Percentiles rank a stretch among this genome's conserved stretches.
phyloP scores from a whole-genome alignment of 2,888 invertebrate genomes.

The Syritta pipiens region DNA sequence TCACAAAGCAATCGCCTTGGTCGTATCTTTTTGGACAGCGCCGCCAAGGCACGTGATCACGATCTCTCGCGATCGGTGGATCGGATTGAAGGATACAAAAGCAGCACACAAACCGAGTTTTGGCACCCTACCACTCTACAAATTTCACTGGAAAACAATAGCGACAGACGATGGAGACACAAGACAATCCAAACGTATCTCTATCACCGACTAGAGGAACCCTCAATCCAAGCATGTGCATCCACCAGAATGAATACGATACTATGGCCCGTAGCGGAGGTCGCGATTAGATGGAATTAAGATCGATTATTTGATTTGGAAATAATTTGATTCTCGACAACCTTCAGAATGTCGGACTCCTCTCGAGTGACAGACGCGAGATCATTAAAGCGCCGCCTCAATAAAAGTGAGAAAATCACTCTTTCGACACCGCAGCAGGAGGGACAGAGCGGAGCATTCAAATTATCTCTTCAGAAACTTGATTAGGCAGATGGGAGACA shows the following conservation, averaged over 20 bases:
- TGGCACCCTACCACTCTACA: constrained; percentile 63
- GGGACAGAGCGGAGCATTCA: constrained; percentile 17
- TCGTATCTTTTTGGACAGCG: constrained; percentile 60
- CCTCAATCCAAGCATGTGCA: constrained; percentile 50
- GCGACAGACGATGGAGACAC: constrained; percentile 29
- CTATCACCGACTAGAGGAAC: constrained; percentile 37
- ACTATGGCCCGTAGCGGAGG: constrained; percentile 33
- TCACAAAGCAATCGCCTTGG: constrained; percentile 62
- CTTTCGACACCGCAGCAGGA: constrained; percentile 54
- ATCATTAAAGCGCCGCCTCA: constrained; percentile 21
- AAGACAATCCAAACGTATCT: constrained; percentile 13
- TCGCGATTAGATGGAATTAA: constrained; percentile 72
- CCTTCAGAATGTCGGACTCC: constrained; percentile 51
- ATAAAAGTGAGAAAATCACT: constrained; percentile 56
- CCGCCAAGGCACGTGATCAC: constrained; percentile 64
- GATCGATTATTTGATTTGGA: constrained; percentile 79
- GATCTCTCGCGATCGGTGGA: constrained; percentile 34
- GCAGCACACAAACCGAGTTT: constrained; percentile 41
- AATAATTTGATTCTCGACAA: constrained; percentile 69
- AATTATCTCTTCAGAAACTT: constrained; percentile 63
- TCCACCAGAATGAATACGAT: constrained; percentile 58
- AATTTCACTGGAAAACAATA: constrained; percentile 61
- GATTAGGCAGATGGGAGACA: constrained; percentile 61
- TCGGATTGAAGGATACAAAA: constrained; percentile 14
- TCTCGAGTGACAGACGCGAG: constrained; percentile 36